Evolutionary conservation across 2,888 invertebrate genomes (phyloP).

Genomic region (Melieria omissa): DNA sequence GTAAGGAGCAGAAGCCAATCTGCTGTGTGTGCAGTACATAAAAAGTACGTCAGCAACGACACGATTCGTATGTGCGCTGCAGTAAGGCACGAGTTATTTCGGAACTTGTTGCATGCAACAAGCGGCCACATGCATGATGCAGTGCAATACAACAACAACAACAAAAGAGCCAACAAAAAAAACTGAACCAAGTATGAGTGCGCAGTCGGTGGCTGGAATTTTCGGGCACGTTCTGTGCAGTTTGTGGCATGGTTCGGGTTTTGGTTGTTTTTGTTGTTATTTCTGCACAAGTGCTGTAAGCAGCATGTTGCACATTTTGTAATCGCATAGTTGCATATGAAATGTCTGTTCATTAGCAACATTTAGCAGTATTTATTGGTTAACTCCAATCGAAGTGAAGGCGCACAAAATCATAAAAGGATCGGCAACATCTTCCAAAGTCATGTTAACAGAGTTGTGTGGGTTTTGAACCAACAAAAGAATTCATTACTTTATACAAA

Average conservation of each 20-base stretch:
- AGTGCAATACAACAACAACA: background rate
- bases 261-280: background rate
- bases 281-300: background rate
- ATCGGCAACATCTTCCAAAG: too few relatives aligned
- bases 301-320: background rate
- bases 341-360: too few relatives aligned
- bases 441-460: too few relatives aligned
- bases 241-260: background rate
- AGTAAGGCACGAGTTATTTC: conserved; percentile 13
- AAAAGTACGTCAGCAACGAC: conserved; percentile 46
- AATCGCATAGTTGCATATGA: background rate
- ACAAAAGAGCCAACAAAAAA: background rate
- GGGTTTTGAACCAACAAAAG: too few relatives aligned
- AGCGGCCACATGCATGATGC: background rate
- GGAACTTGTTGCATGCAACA: conserved; percentile 1
- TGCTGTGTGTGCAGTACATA: conserved; percentile 48
- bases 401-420: too few relatives aligned
- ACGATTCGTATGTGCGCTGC: conserved; percentile 24
- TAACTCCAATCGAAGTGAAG: too few relatives aligned
- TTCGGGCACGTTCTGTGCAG: background rate
- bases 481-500: too few relatives aligned
- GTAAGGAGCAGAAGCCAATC: conserved; percentile 22
- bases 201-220: background rate
- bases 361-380: too few relatives aligned
- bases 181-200: background rate